phyloP scores from a whole-genome alignment of 2,797 vertebrate species.

The Lacerta bilineata region DNA sequence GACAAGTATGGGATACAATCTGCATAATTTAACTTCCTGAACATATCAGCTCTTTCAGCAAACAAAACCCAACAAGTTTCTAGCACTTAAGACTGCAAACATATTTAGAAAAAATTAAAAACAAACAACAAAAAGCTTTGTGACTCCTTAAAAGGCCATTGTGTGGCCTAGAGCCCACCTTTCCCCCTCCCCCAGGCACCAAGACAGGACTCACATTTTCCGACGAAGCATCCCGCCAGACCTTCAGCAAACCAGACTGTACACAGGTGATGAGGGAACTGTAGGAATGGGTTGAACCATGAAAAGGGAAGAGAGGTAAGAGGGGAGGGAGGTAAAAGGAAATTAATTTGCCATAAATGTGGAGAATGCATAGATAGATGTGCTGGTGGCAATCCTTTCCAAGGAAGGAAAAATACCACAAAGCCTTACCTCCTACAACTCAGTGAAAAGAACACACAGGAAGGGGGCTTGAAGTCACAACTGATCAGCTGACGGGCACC shows the following conservation, averaged over 20 bases:
- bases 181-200: conserved; percentile 41
- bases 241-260: conserved; percentile 84
- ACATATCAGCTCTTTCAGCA: not conserved
- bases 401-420: not conserved
- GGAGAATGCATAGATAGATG: not conserved
- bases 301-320: not conserved
- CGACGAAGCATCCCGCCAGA: conserved; percentile 83
- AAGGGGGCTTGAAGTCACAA: no score
- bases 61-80: not conserved
- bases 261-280: conserved; percentile 85
- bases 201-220: conserved; percentile 76
- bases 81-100: not conserved
- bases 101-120: not conserved
- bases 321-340: not conserved
- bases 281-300: not conserved
- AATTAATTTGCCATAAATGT: not conserved
- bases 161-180: conserved; percentile 64
- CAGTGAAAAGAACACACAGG: not conserved
- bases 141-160: not conserved
- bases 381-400: not conserved
- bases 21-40: not conserved
- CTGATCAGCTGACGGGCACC: no score
- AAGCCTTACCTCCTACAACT: not conserved
- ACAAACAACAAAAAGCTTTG: not conserved
- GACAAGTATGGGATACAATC: no score